Evolutionary conservation across 2,888 invertebrate species (phyloP).

Genomic region (Rugalucina vietnamica): DNA sequence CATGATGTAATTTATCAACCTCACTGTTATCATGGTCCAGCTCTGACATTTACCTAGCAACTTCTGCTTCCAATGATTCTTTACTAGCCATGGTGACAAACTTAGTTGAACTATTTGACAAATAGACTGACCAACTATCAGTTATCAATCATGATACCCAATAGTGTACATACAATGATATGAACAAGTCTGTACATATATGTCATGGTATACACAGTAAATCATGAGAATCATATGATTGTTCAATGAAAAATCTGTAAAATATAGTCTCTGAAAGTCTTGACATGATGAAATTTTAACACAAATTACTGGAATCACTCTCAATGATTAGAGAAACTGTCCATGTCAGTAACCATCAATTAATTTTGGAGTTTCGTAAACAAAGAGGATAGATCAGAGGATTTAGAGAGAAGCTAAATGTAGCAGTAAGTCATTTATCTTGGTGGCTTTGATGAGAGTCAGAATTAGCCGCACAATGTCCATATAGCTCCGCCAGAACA

Average conservation of each 20-base stretch:
- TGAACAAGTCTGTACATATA: not conserved
- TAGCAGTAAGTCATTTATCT: conserved; percentile 18
- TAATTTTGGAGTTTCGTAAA: not conserved
- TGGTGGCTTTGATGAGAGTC: conserved; percentile 30
- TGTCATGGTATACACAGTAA: not conserved
- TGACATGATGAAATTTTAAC: not conserved
- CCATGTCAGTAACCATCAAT: not conserved
- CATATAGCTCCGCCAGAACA: conserved; percentile 35
- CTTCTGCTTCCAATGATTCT: not conserved
- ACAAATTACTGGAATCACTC: not conserved
- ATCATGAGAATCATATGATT: not conserved
- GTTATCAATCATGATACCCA: not conserved
- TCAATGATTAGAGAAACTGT: not conserved
- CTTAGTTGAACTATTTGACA: not conserved
- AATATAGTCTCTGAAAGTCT: not conserved
- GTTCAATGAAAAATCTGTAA: not conserved
- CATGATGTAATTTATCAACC: not conserved
- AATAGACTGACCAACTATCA: not conserved
- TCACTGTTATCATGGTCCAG: not conserved
- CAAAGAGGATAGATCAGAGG: conserved; percentile 25
- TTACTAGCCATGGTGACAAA: not conserved
- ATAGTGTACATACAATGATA: not conserved
- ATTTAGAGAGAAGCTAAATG: conserved; percentile 17
- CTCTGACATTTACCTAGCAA: not conserved
- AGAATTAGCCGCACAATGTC: conserved; percentile 25